Evolutionary conservation across 1,140 invertebrate species (phyloP).

Genomic region (Potamilus streckersoni): DNA sequence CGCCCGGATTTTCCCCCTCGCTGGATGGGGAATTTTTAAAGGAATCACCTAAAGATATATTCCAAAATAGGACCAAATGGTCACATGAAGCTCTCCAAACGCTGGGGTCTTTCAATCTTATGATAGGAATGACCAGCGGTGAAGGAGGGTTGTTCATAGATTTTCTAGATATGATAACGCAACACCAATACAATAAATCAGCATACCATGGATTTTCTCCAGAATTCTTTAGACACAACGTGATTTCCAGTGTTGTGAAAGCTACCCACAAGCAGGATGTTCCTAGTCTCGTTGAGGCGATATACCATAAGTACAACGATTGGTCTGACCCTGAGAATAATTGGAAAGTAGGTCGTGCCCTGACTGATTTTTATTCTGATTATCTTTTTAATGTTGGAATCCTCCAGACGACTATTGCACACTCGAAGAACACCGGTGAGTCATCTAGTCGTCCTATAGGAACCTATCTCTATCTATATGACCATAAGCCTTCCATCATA

Average conservation of each 20-base stretch:
- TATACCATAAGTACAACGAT: too few relatives aligned
- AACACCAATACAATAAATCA: too few relatives aligned
- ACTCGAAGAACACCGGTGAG: constrained; percentile 12
- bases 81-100: too few relatives aligned
- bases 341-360: constrained; percentile 85
- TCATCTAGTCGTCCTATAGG: not conserved
- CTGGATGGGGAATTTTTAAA: too few relatives aligned
- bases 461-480: constrained; percentile 2
- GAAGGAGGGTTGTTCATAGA: too few relatives aligned
- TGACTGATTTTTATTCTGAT: constrained; percentile 12
- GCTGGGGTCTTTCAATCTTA: too few relatives aligned
- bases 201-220: not conserved
- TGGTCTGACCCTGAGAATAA: constrained; percentile 73
- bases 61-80: too few relatives aligned
- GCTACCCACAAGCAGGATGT: constrained; percentile 42
- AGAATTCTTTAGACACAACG: constrained; percentile 79
- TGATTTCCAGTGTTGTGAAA: constrained; percentile 80
- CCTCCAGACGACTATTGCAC: constrained; percentile 30
- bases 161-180: too few relatives aligned
- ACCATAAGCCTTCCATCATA: not conserved
- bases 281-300: too few relatives aligned
- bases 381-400: constrained; percentile 20
- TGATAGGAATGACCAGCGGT: too few relatives aligned
- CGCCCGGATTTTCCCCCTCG: too few relatives aligned
- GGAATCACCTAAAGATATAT: too few relatives aligned